Base-by-base conservation (phyloP, 2,888 invertebrate species). In the Dyspetes luteomarginatus region DNA sequence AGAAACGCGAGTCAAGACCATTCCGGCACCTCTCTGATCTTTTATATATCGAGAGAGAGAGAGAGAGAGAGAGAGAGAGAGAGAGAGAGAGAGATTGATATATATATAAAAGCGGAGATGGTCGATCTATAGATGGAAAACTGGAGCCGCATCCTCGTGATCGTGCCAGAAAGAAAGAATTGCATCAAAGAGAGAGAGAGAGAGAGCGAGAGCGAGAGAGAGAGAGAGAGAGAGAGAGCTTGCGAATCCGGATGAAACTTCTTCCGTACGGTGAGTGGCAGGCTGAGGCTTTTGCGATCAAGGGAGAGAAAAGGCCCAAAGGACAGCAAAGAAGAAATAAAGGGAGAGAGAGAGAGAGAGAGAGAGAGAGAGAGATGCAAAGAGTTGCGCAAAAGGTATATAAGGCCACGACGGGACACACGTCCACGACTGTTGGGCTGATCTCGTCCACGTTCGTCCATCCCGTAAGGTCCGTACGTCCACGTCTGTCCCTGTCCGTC, bases 361-460 rank as follows among this genome's bases (percentile, higher is more conserved):
- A 65, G 74, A 65, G 67, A 65, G 17, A 50, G 41, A 64, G 41
- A 28, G 58, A 62, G 50, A 64, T 17, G 48, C 19, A 4, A 28
- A 83, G 87, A 58, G 58, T 58, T 83, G 65, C 71, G 48, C 43
- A 65, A 87, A 85, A 68, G 68, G 56, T 73, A 75, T n/a, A n/a
- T 71, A 75, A 80, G 67, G 76, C 84, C 84, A 78, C 65, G 81
- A 73, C 71, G 80, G 81, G 84, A 72, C 72, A 81, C 75, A 82
- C 78, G 82, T 76, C 76, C 76, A n/a, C 78, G 73, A 71, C 82
- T 79, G 84, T 84, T 86, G 81, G 83, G 71, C 76, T 85, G 85
- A 86, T 87, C 80, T 78, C 83, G 86, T 88, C 85, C 85, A 85
- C 71, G n/a, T 82, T 83, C 82, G 86, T 86, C 82, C 86, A 86